phyloP scores from a whole-genome alignment of 2,888 invertebrate species.

The Saturnia japonica region DNA sequence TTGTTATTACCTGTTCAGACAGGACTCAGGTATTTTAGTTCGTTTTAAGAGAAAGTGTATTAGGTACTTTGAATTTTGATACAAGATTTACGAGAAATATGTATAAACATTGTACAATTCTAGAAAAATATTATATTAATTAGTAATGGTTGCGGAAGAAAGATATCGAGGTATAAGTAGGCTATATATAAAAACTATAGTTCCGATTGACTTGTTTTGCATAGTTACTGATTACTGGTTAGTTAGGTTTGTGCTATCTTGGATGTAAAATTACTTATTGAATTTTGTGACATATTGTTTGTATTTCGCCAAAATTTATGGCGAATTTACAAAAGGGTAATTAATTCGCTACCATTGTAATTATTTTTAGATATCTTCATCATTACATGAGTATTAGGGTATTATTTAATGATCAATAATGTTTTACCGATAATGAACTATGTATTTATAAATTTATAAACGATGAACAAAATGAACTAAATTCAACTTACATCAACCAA shows the following conservation, averaged over 20 bases:
- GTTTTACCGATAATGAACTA: background rate
- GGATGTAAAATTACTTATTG: too few species aligned
- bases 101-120: background rate
- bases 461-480: background rate
- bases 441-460: background rate
- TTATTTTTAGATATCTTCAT: background rate
- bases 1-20: constrained; percentile 2
- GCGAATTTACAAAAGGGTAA: background rate
- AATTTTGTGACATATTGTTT: too few species aligned
- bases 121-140: background rate
- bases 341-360: background rate
- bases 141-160: background rate
- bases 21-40: too few species aligned
- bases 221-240: too few species aligned
- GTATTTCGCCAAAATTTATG: background rate
- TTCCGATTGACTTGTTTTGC: too few species aligned
- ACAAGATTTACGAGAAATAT: background rate
- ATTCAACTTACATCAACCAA: background rate
- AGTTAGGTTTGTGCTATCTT: too few species aligned
- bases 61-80: background rate
- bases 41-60: background rate
- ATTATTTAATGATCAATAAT: background rate
- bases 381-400: background rate
- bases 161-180: background rate
- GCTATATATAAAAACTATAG: background rate